Percentiles rank a stretch among this genome's conserved stretches.
These are phyloP conservation scores for Dasypus novemcinctus DNA, from an alignment of 2,113 vertebrate species.

Conservation along the genomic window DNA sequence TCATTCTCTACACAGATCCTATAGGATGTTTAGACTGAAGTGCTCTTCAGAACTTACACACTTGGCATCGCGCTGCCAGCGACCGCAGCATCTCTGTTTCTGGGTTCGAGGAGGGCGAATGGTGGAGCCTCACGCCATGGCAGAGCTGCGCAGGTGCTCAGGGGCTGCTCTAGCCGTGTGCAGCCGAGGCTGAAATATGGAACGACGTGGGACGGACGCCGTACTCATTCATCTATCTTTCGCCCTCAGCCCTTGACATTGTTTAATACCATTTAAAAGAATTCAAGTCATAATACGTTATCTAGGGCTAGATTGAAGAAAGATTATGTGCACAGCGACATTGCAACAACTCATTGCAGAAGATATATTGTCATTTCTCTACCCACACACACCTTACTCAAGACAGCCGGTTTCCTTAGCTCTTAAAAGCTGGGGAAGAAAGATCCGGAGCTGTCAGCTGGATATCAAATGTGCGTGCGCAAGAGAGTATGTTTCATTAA, in stretches of 20 bases:
- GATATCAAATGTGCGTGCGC: rapidly evolving
- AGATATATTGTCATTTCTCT: not conserved
- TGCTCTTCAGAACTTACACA: not conserved
- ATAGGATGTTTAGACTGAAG: not conserved
- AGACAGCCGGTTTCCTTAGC: not conserved
- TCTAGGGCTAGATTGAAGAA: not conserved
- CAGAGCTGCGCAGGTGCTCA: rapidly evolving
- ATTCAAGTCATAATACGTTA: not conserved
- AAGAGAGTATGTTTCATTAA: not conserved
- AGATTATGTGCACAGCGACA: not conserved
- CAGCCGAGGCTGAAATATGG: rapidly evolving
- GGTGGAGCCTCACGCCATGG: rapidly evolving
- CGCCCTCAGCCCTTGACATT: not conserved
- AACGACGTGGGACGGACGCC: rapidly evolving
- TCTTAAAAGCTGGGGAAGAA: rapidly evolving
- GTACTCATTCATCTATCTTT: not conserved
- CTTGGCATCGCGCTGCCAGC: rapidly evolving
- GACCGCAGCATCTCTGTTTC: not conserved
- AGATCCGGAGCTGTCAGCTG: rapidly evolving
- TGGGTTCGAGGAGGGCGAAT: rapidly evolving
- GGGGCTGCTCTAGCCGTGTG: rapidly evolving
- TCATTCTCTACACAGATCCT: not conserved
- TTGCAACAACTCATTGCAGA: not conserved
- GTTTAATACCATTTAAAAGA: not conserved
- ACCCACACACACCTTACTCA: not conserved